These are phyloP conservation scores for Pachyramphus minor DNA, from an alignment of 2,113 vertebrate genomes.

Conservation along the genomic window DNA sequence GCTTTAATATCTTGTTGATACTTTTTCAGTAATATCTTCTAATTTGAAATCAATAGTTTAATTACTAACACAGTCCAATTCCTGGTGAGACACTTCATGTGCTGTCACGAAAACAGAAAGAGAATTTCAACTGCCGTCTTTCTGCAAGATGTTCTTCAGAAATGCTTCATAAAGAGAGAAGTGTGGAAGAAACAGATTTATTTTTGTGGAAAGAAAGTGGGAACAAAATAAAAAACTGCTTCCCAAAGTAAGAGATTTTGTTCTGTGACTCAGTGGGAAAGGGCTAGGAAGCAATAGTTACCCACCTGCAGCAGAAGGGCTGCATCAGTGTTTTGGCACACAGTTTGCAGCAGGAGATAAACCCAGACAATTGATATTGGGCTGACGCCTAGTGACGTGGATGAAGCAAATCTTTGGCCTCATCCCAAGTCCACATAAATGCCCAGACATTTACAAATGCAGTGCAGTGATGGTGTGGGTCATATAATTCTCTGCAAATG, in stretches of 20 bases:
- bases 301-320: background rate
- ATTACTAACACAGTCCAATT: background rate
- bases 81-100: background rate
- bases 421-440: background rate
- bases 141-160: background rate
- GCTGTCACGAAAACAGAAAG: background rate
- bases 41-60: background rate
- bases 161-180: background rate
- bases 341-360: background rate
- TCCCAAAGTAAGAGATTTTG: background rate
- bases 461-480: background rate
- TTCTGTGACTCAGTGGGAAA: background rate
- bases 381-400: background rate
- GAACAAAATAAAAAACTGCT: background rate
- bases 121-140: background rate
- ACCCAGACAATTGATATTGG: background rate
- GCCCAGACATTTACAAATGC: background rate
- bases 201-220: background rate
- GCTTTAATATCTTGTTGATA: background rate
- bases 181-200: background rate
- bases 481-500: background rate
- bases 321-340: background rate
- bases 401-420: background rate
- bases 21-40: background rate
- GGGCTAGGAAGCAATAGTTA: background rate